Percentiles rank a stretch among this genome's conserved stretches.
These are phyloP conservation scores for Leptopilina clavipes DNA, from an alignment of 1,140 invertebrate genomes.

Conservation along the genomic window DNA sequence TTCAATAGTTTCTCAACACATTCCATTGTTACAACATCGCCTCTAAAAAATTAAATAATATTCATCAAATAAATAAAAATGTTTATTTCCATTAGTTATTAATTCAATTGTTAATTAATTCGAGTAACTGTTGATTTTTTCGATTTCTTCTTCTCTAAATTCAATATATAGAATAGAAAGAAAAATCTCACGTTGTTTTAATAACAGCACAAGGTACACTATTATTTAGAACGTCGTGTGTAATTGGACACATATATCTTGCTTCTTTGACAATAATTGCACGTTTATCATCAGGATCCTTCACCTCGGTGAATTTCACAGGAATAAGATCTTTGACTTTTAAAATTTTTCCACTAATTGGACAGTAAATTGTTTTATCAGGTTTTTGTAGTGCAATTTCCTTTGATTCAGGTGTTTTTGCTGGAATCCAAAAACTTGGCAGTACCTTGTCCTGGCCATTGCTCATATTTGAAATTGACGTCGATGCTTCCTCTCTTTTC, in stretches of 20 bases:
- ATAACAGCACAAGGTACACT: slow-evolving; percentile 95
- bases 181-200: slow-evolving; percentile 85
- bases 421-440: slow-evolving; percentile 98
- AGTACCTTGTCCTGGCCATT: slow-evolving; percentile 82
- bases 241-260: slow-evolving; percentile 98
- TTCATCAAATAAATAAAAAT: not conserved
- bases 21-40: slow-evolving; percentile 97
- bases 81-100: slow-evolving; percentile 17
- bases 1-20: slow-evolving; percentile 97
- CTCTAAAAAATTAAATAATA: slow-evolving; percentile 76
- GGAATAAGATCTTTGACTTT: slow-evolving; percentile 95
- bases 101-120: not conserved
- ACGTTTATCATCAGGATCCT: slow-evolving; percentile 88
- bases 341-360: slow-evolving; percentile 92
- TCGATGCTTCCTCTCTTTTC: slow-evolving; percentile 49
- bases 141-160: too few species aligned
- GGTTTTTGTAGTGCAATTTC: slow-evolving; percentile 86
- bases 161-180: slow-evolving; percentile 31
- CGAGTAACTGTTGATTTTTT: too few species aligned
- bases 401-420: slow-evolving; percentile 91
- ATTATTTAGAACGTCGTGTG: slow-evolving; percentile 96
- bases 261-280: slow-evolving; percentile 89
- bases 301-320: slow-evolving; percentile 94
- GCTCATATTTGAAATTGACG: slow-evolving; percentile 87
- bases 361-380: slow-evolving; percentile 93